Conservation (phyloP, 2,797 vertebrate genomes). For the Aulostomus chinensis region DNA sequence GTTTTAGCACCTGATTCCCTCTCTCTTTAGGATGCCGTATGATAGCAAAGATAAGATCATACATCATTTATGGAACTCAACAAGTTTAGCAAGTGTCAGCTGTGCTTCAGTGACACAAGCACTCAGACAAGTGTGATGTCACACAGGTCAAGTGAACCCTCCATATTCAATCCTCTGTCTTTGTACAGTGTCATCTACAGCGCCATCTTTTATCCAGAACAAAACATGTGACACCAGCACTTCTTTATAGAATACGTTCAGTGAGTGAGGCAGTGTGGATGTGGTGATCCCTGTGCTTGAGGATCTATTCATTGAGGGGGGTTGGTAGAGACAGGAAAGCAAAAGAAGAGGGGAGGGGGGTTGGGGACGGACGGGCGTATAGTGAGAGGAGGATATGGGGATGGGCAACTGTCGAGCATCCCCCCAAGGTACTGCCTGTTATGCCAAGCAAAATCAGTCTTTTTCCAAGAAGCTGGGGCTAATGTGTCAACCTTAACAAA, state of each 20-base stretch:
- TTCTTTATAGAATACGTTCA: constrained; percentile 39
- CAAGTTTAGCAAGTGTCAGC: constrained; percentile 18
- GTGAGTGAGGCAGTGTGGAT: constrained; percentile 44
- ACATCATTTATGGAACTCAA: constrained; percentile 10
- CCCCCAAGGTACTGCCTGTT: constrained; percentile 76
- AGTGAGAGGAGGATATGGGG: constrained; percentile 65
- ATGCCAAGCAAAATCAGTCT: constrained; percentile 81
- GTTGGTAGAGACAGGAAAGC: constrained; percentile 75
- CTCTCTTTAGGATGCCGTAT: background rate
- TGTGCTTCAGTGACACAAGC: constrained; percentile 22
- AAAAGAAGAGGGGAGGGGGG: constrained; percentile 43
- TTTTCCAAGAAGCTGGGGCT: constrained; percentile 72
- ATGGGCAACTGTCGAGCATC: constrained; percentile 77
- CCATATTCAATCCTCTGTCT: constrained; percentile 13
- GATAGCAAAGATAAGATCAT: background rate
- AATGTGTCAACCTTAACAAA: constrained; percentile 81
- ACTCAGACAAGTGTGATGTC: constrained; percentile 14
- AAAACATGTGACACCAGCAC: constrained; percentile 34
- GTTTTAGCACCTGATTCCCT: constrained; percentile 5
- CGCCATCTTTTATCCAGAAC: constrained; percentile 34
- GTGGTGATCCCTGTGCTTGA: constrained; percentile 50
- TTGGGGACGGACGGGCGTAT: constrained; percentile 49
- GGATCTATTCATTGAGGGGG: constrained; percentile 69
- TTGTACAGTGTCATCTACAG: constrained; percentile 29
- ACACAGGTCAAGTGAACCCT: constrained; percentile 33